phyloP scores from a whole-genome alignment of 2,888 invertebrate species.

The Hypsopygia costalis region DNA sequence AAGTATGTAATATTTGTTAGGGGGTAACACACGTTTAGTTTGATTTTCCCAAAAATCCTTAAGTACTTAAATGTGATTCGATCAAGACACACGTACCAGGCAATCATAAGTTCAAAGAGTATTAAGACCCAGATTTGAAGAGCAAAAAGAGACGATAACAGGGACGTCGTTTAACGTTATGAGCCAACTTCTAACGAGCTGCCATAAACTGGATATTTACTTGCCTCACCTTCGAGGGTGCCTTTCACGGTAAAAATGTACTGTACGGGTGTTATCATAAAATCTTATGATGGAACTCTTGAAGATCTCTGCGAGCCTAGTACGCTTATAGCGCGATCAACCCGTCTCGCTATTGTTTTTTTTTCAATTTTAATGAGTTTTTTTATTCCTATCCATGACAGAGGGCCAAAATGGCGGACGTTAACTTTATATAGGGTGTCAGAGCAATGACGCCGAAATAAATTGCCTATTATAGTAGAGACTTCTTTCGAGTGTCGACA shows the following conservation, averaged over 20 bases:
- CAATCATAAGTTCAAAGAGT: slow-evolving; percentile 58
- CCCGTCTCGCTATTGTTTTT: slow-evolving; percentile 13
- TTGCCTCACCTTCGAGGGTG: slow-evolving; percentile 42
- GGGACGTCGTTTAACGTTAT: slow-evolving; percentile 63
- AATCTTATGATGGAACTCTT: slow-evolving; percentile 52
- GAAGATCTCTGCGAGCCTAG: slow-evolving; percentile 30
- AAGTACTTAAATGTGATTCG: slow-evolving; percentile 2
- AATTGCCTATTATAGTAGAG: slow-evolving; percentile 27
- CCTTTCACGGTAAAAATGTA: slow-evolving; percentile 44
- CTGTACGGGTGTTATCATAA: slow-evolving; percentile 39
- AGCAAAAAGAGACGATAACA: slow-evolving; percentile 57
- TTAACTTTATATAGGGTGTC: slow-evolving; percentile 31
- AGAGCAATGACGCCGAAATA: slow-evolving; percentile 21
- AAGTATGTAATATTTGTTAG: too few species aligned
- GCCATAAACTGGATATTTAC: slow-evolving; percentile 72
- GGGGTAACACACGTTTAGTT: too few species aligned
- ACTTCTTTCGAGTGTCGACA: slow-evolving; percentile 6
- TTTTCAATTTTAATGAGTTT: slow-evolving; percentile 5
- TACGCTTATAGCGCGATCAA: slow-evolving; percentile 9
- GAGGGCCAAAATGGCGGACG: slow-evolving; percentile 9
- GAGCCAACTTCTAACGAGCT: slow-evolving; percentile 71
- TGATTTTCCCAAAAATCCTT: not conserved
- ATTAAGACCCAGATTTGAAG: slow-evolving; percentile 58
- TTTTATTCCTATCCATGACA: not conserved
- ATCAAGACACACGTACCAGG: slow-evolving; percentile 34